Base-by-base conservation (phyloP, 2,113 vertebrate species). In the Typhlomys cinereus region DNA sequence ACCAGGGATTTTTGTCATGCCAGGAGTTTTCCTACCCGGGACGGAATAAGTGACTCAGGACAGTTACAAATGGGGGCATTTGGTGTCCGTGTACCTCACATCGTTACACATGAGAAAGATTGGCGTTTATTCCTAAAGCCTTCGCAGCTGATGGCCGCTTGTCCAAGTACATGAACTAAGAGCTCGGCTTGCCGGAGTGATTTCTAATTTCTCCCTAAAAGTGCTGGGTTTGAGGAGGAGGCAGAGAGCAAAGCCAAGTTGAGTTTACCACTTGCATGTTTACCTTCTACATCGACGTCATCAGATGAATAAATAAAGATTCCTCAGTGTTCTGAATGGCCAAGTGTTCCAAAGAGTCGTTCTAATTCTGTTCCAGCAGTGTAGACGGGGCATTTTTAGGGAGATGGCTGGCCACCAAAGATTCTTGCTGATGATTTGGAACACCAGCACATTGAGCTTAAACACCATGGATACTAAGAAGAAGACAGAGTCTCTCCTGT, bases 381-480 rank as follows among this genome's bases (percentile, higher is more conserved):
- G 23, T 17, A 71, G 59, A 73, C 50, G 20, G 4, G 50, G 2
- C 29, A 67, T 75, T 84, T 88, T 82, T 67, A 95, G n/a, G 50
- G 59, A 83, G 31, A n/a, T 25, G 84, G 78, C 21, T 75, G 66
- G 69, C 73, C 85, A 85, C 71, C 66, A 57, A 92, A 82, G 69
- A 84, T 62, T 83, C 41, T 79, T 73, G 23, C 59, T 62, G 73
- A n/a, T 39, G 50, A 2, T 74, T 89, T 64, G 59, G 39, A 90
- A 25, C 14, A 54, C 14, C 62, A 71, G 31, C 34, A 78, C 11
- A 39, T 39, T 54, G 50, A 21, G 4, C 36, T 61, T 21, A 85
- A 89, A 88, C 17, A 64, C 67, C 27, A 15, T 36, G 57, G 48
- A 76, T 4, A 17, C 31, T 66, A 31, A 81, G 34, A 21, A 48